Percentiles rank a stretch among this genome's conserved stretches.
These are phyloP conservation scores for Piprites chloris DNA, from an alignment of 2,113 vertebrate species.

Conservation along the genomic window DNA sequence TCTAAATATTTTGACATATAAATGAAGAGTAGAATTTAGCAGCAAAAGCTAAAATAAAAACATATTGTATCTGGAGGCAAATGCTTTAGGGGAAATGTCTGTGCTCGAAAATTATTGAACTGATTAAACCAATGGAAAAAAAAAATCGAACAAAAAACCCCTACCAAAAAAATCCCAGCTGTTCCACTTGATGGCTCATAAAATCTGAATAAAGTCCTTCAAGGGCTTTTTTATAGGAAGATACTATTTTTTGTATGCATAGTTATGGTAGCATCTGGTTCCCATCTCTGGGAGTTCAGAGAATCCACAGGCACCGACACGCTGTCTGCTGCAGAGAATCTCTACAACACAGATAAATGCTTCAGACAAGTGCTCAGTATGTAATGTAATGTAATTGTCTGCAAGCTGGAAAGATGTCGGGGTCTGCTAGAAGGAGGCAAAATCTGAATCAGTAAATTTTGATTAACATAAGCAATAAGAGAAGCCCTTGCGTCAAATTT, in stretches of 20 bases:
- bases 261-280: constrained; percentile 70
- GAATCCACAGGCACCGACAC: constrained; percentile 19
- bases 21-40: constrained; percentile 29
- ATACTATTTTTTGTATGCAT: constrained; percentile 24
- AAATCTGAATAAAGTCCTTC: constrained; percentile 59
- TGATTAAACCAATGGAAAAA: background rate
- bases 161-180: constrained; percentile 13
- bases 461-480: background rate
- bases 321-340: background rate
- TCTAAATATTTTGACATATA: constrained; percentile 38
- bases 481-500: background rate
- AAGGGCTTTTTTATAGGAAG: constrained; percentile 55
- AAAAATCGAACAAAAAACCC: background rate
- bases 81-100: background rate
- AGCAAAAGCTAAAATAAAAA: constrained; percentile 41
- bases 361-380: background rate
- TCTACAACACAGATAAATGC: background rate
- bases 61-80: constrained; percentile 10
- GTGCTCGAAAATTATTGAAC: constrained; percentile 19
- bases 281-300: constrained; percentile 52
- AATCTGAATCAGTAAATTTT: background rate
- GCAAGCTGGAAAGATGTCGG: background rate
- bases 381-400: constrained; percentile 3
- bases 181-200: constrained; percentile 63
- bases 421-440: background rate